Base-by-base conservation (phyloP, 2,797 vertebrate genomes). In the Tympanoctomys barrerae region DNA sequence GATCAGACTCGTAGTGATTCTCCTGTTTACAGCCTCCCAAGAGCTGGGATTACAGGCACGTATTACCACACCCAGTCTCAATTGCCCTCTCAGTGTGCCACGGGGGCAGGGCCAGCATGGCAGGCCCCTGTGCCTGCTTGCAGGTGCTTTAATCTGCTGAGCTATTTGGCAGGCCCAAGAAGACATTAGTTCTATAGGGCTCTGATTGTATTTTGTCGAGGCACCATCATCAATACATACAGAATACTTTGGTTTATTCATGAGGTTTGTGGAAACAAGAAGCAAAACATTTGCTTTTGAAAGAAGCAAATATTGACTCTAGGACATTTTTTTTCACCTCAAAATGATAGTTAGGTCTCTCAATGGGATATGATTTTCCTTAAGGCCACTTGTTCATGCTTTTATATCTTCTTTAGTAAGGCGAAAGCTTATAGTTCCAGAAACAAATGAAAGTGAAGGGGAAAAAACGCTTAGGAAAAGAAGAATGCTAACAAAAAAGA, bases 401-500 rank as follows among this genome's bases (percentile, higher is more conserved):
- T 93, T 90, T 77, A 42, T 79, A 8, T 91, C 90, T 71, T 93
- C 62, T 62, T 93, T 80, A 39, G 64, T 71, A 94, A 90, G 28
- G 2, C 2, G 31, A 83, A 80, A 75, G 14, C 4, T 64, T 52
- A 82, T 33, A 82, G 31, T 70, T 22, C 3, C 78, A 78, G 64
- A 96, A 78, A 16, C 64, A n/a, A 78, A 57, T 6, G 52, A 80
- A 90, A 88, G 21, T 33, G 36, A 28, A 84, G 9, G 91, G 39
- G 93, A 90, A 91, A 62, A 81, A 94, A 82, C 73, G 31, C 88
- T 90, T 42, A 64, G 66, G 36, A 71, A 39, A 71, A 71, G 21
- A 95, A 83, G 70, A 93, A 73, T 57, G 83, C 18, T 77, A 80
- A 79, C 87, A 87, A 86, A 86, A 95, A 87, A 62, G 22, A 59